phyloP scores from a whole-genome alignment of 2,797 vertebrate species.

The Gymnothorax javanicus region DNA sequence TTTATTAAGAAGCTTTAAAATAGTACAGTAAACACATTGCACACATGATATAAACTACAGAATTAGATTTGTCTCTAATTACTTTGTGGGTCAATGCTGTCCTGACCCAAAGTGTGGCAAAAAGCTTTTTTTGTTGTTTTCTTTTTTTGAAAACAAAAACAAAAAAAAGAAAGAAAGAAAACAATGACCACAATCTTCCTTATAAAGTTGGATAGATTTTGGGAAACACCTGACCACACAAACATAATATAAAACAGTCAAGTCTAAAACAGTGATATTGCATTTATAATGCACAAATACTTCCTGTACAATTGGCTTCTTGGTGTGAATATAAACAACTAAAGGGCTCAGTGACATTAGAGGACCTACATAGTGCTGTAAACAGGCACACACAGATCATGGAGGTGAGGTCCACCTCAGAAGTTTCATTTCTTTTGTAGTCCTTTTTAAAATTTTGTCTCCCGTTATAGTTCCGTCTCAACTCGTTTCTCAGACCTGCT shows the following conservation, averaged over 20 bases:
- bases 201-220: conserved; percentile 86
- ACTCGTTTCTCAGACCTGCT: conserved; percentile 95
- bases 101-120: conserved; percentile 71
- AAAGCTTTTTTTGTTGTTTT: conserved; percentile 24
- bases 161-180: conserved; percentile 31
- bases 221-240: conserved; percentile 90
- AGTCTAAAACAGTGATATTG: conserved; percentile 96
- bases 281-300: conserved; percentile 94
- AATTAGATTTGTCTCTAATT: conserved; percentile 78
- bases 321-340: conserved; percentile 88
- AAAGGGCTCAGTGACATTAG: conserved; percentile 93
- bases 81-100: conserved; percentile 79
- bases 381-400: conserved; percentile 96
- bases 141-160: conserved; percentile 27
- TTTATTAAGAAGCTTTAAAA: conserved; percentile 97
- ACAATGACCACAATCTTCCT: conserved; percentile 84
- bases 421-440: conserved; percentile 27
- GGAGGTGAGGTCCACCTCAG: conserved; percentile 63
- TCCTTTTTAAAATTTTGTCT: conserved; percentile 35
- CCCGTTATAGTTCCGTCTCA: conserved; percentile 78
- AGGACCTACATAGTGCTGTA: conserved; percentile 93
- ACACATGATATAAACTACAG: conserved; percentile 98
- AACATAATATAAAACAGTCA: conserved; percentile 97
- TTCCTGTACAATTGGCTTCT: conserved; percentile 93
- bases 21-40: conserved; percentile 98